Evolutionary conservation across 2,888 invertebrate species (phyloP).

Genomic region (Polyploca ridens): DNA sequence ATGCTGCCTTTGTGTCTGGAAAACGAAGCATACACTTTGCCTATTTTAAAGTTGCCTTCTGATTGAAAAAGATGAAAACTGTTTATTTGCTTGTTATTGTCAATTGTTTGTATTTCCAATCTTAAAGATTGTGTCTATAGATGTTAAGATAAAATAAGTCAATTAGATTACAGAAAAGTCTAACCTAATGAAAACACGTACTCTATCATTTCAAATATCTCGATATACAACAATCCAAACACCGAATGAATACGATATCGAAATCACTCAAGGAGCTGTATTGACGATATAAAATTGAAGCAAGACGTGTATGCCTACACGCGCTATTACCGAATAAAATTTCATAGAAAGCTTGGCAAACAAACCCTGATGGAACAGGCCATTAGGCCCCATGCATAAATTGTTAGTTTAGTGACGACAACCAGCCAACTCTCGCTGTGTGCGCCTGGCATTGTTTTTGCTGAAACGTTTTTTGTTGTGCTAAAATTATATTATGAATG

Average conservation of each 20-base stretch:
- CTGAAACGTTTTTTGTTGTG: constrained; percentile 28
- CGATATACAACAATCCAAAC: not conserved
- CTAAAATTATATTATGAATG: constrained; percentile 7
- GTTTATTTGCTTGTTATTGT: not conserved
- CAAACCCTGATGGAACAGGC: constrained; percentile 73
- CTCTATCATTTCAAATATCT: not conserved
- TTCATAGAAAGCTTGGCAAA: constrained; percentile 83
- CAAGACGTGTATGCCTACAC: constrained; percentile 49
- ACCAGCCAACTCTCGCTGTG: constrained; percentile 42
- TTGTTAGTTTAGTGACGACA: constrained; percentile 78
- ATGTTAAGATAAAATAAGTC: too few relatives aligned
- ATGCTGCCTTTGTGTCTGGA: constrained; percentile 40
- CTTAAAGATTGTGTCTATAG: not conserved
- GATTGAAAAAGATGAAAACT: constrained; percentile 11
- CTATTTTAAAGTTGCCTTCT: not conserved
- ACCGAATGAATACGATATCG: not conserved
- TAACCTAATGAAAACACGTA: too few relatives aligned
- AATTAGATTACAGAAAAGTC: too few relatives aligned
- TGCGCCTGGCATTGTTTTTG: constrained; percentile 53
- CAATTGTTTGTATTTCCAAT: not conserved
- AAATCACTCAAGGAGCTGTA: constrained; percentile 40
- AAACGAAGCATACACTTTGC: constrained; percentile 42
- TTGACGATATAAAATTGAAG: constrained; percentile 51
- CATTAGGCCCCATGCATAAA: constrained; percentile 82
- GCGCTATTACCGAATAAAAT: constrained; percentile 79